Evolutionary conservation across 2,888 invertebrate genomes (phyloP), one percentile per base, ranked within the genome.

Genomic region (Invenusta paracnida): DNA sequence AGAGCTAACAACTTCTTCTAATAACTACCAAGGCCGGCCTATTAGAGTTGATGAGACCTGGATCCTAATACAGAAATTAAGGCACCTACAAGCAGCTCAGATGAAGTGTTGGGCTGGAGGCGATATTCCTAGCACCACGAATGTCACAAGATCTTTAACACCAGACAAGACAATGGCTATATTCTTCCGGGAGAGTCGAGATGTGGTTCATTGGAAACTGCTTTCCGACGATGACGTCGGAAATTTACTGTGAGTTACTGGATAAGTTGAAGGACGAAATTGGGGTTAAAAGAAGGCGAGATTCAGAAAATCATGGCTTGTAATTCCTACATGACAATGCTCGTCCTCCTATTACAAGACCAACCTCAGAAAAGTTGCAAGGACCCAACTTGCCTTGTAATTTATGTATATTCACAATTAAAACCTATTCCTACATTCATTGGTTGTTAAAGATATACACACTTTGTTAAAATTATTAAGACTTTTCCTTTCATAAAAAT

Each of bases 221-320:
- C 82, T 82, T 82, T 2, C 82, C 2, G 11, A 29, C 82, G 2
- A 82, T 82, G 23, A 82, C 13, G 17, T 82, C 82, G 1, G 31
- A 82, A 29, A 29, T 82, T 29, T 82, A 82, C 31, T 82, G 82
- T 82, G 82, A 23, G 17, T 27, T 82, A 29, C 27, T 82, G 29
- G 82, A 82, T 82, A 29, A 82, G 29, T 29, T 82, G 27, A 82
- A 82, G 31, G 27, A 82, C 23, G 11, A 27, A 13, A 82, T 73
- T 73, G 11, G 23, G 29, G 82, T 23, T 17, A 30, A 82, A 23
- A 2, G 82, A 82, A 82, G 82, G 31, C 82, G 82, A 29, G 82
- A 82, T n/a, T 82, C 82, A 27, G 73, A 73, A 23, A 73, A 73
- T 29, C 82, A 82, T 82, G 82, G 82, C 27, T 30, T 82, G 29